These are phyloP conservation scores for Oryzias celebensis DNA, from an alignment of 2,113 vertebrate genomes.

Conservation along the genomic window DNA sequence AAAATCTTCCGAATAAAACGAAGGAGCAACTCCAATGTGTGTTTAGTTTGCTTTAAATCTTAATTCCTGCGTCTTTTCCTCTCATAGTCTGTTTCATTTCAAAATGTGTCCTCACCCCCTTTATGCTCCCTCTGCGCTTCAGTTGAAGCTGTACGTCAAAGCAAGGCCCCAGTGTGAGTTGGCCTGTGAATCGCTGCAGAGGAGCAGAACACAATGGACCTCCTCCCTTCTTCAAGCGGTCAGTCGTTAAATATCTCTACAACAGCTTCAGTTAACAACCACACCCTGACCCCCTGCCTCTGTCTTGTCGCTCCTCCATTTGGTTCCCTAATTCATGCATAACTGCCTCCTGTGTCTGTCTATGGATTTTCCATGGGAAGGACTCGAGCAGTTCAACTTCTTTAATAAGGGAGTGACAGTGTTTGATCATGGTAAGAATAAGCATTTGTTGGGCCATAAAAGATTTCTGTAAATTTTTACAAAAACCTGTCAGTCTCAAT, in stretches of 20 bases:
- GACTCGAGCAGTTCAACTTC: slow-evolving; percentile 11
- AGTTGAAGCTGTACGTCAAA: slow-evolving; percentile 55
- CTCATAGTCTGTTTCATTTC: background rate
- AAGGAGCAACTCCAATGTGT: background rate
- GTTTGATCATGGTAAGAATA: background rate
- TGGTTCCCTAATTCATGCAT: slow-evolving; percentile 37
- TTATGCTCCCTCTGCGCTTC: slow-evolving; percentile 37
- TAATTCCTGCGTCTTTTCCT: background rate
- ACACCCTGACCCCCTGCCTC: slow-evolving; percentile 35
- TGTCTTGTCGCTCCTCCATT: slow-evolving; percentile 15
- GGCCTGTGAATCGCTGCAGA: slow-evolving; percentile 37
- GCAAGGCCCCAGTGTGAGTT: slow-evolving; percentile 17
- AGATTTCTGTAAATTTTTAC: background rate
- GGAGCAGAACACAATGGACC: slow-evolving; percentile 64
- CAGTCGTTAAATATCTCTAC: slow-evolving; percentile 60
- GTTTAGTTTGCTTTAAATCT: background rate
- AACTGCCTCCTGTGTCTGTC: slow-evolving; percentile 27
- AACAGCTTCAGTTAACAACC: slow-evolving; percentile 44
- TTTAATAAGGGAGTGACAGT: slow-evolving; percentile 3
- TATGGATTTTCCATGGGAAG: slow-evolving; percentile 11
- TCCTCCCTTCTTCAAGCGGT: slow-evolving; percentile 47
- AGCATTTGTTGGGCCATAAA: background rate
- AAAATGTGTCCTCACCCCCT: slow-evolving; percentile 11
- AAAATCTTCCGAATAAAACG: background rate
- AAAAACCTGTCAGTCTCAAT: background rate